Conservation (phyloP, 2,113 vertebrate genomes). For the Poecile atricapillus region DNA sequence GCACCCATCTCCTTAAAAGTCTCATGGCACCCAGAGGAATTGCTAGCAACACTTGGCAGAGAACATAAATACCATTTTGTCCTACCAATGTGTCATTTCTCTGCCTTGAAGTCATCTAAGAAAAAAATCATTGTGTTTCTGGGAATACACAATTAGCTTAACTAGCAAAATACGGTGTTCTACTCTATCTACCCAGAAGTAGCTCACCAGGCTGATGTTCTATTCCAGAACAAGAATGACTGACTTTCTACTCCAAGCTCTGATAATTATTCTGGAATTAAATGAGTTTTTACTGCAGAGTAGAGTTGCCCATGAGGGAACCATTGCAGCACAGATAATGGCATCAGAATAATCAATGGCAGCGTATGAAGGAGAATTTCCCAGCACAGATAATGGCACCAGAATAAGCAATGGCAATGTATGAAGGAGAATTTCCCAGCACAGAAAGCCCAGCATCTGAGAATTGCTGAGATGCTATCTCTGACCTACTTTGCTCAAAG, state of each 20-base stretch:
- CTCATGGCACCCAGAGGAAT: neutral
- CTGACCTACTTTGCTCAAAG: conserved; percentile 55
- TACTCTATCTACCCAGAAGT: neutral
- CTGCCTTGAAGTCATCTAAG: neutral
- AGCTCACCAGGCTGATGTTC: neutral
- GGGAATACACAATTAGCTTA: neutral
- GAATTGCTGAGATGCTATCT: conserved; percentile 9
- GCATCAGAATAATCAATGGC: neutral
- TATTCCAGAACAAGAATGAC: neutral
- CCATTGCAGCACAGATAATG: neutral
- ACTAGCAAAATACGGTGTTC: neutral
- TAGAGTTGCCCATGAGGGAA: conserved; percentile 3
- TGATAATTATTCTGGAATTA: neutral
- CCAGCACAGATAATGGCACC: neutral
- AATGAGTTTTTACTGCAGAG: conserved; percentile 19
- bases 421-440: conserved; percentile 9
- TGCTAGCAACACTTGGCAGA: neutral
- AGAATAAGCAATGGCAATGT: neutral
- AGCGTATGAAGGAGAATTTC: neutral
- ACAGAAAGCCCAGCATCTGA: neutral
- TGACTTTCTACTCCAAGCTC: neutral
- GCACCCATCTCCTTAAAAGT: neutral
- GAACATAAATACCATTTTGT: neutral
- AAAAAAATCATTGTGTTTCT: neutral
- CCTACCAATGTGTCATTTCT: neutral